These are phyloP conservation scores for Callithrix jacchus DNA, from an alignment of 2,113 vertebrate genomes.

Conservation along the genomic window DNA sequence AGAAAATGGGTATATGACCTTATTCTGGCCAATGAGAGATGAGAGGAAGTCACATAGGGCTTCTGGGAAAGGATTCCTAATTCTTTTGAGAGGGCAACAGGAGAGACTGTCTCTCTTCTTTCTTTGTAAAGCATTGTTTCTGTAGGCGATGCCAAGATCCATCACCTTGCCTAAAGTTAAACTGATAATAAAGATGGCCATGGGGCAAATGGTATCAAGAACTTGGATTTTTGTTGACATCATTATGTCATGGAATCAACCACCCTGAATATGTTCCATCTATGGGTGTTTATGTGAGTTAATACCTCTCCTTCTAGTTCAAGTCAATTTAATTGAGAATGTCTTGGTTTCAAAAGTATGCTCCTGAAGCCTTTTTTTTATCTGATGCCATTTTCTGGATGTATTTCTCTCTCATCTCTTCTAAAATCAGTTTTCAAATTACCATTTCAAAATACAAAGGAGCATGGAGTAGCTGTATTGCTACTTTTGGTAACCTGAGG, in stretches of 20 bases:
- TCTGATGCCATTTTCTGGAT: neutral
- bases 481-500: slow-evolving; percentile 28
- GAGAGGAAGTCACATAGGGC: neutral
- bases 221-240: neutral
- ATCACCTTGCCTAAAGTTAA: neutral
- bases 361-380: neutral
- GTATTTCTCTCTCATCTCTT: neutral
- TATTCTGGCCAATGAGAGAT: neutral
- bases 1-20: neutral
- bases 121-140: neutral
- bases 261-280: neutral
- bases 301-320: neutral
- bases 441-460: slow-evolving; percentile 26
- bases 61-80: slow-evolving; percentile 30
- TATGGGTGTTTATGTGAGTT: neutral
- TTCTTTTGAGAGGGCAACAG: neutral
- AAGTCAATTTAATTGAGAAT: neutral
- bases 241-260: neutral
- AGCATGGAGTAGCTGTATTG: neutral
- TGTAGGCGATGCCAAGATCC: neutral
- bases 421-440: slow-evolving; percentile 36
- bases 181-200: neutral
- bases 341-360: slow-evolving; percentile 16
- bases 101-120: neutral
- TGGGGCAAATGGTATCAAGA: neutral